These are phyloP conservation scores for Drosophila suzukii DNA, from an alignment of 1,140 invertebrate species.

Conservation along the genomic window DNA sequence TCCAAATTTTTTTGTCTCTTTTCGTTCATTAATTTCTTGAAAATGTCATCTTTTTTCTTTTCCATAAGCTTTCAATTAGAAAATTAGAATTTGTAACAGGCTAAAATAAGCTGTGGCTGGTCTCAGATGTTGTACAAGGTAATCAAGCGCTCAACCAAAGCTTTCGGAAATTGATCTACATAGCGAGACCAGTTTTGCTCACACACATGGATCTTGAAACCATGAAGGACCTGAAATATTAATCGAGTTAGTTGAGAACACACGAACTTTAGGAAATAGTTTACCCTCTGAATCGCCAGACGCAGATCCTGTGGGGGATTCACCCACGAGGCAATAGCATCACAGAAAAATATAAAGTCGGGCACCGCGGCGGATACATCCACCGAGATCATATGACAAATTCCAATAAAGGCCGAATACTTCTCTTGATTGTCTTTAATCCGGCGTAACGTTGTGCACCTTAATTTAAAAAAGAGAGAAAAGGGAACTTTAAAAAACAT, in stretches of 20 bases:
- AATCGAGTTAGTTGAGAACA: not conserved
- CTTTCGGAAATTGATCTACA: constrained; percentile 97
- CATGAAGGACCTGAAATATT: constrained; percentile 93
- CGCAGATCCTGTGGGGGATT: constrained; percentile 97
- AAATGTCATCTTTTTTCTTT: not conserved
- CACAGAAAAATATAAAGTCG: constrained; percentile 99
- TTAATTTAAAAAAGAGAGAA: constrained; percentile 80
- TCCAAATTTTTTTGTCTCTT: not conserved
- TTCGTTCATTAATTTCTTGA: no score
- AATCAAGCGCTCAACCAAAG: constrained; percentile 94
- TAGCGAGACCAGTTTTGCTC: constrained; percentile 98
- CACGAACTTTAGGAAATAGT: not conserved
- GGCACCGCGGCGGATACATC: constrained; percentile 95
- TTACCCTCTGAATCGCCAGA: constrained; percentile 98
- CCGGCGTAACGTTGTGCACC: constrained; percentile 98
- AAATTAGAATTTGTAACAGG: constrained; percentile 44
- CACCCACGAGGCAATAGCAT: constrained; percentile 99
- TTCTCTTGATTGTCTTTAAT: constrained; percentile 99
- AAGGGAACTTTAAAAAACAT: constrained; percentile 35
- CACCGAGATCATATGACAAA: constrained; percentile 99
- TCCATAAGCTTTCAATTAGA: constrained; percentile 48
- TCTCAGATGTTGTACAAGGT: constrained; percentile 93
- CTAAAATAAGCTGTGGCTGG: constrained; percentile 8
- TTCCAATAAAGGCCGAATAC: constrained; percentile 99
- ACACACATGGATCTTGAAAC: constrained; percentile 98